Percentiles rank a stretch among this genome's conserved stretches.
These are phyloP conservation scores for Aspidiotus destructor DNA, from an alignment of 2,888 invertebrate species.

Conservation along the genomic window DNA sequence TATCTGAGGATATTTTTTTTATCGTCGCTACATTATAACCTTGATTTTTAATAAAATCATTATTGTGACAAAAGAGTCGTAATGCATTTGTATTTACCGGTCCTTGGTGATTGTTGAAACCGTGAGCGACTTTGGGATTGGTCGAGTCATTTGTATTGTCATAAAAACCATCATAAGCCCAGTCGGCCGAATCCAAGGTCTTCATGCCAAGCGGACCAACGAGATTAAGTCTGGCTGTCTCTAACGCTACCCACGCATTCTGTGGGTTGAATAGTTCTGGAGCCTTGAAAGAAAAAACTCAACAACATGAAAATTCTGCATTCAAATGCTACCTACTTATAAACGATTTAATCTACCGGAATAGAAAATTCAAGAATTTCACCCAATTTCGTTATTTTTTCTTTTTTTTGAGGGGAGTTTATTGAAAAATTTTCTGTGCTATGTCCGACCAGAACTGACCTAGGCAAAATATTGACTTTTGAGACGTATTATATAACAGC, in stretches of 20 bases:
- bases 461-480: too few species aligned
- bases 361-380: too few species aligned
- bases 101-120: slow-evolving; percentile 98
- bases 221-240: slow-evolving; percentile 62
- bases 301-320: too few species aligned
- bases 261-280: slow-evolving; percentile 80
- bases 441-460: too few species aligned
- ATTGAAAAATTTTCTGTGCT: too few species aligned
- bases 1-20: too few species aligned
- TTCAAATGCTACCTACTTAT: too few species aligned
- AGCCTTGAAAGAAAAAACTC: slow-evolving; percentile 49
- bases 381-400: too few species aligned
- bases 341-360: too few species aligned
- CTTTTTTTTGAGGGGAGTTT: too few species aligned
- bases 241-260: slow-evolving; percentile 79
- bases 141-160: slow-evolving; percentile 80
- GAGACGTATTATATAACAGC: too few species aligned
- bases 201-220: slow-evolving; percentile 91
- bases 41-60: neutral
- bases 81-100: slow-evolving; percentile 52
- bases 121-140: slow-evolving; percentile 76
- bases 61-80: neutral
- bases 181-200: slow-evolving; percentile 92
- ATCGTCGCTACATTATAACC: too few species aligned
- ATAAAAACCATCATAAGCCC: slow-evolving; percentile 87